A percentile compares a stretch with the other conserved stretches of the same genome.
Evolutionary conservation across 2,888 invertebrate genomes (phyloP).

Genomic region (Volucella bombylans): DNA sequence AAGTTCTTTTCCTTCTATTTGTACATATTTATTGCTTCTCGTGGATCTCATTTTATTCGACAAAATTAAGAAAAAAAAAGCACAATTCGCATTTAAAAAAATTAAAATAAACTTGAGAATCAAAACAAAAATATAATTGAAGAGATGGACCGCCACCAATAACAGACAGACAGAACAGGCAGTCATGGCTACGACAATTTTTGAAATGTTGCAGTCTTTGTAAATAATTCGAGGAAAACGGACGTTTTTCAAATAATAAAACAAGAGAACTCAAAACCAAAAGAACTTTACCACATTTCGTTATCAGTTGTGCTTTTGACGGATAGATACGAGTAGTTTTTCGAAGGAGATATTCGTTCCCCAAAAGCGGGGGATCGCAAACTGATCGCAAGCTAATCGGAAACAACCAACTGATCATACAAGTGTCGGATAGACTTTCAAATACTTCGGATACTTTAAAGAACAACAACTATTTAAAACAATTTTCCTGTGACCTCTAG

Average conservation of each 20-base stretch:
- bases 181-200: conserved; percentile 42
- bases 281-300: not conserved
- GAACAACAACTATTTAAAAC: not conserved
- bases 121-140: conserved; percentile 68
- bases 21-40: conserved; percentile 36
- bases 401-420: not conserved
- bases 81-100: not conserved
- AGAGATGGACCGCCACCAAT: conserved; percentile 40
- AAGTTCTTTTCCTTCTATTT: conserved; percentile 16
- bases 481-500: conserved; percentile 51
- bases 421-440: not conserved
- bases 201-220: conserved; percentile 69
- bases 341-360: conserved; percentile 5
- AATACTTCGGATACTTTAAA: conserved; percentile 17
- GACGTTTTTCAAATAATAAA: conserved; percentile 42
- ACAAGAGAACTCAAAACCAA: not conserved
- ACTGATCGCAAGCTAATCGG: conserved; percentile 10
- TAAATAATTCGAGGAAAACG: conserved; percentile 67
- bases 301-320: not conserved
- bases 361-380: conserved; percentile 40
- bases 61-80: conserved; percentile 6
- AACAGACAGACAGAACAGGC: not conserved
- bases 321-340: too few species aligned
- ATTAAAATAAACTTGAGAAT: conserved; percentile 24
- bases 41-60: not conserved